phyloP scores from a whole-genome alignment of 2,797 vertebrate species.

The Fundulus diaphanus region DNA sequence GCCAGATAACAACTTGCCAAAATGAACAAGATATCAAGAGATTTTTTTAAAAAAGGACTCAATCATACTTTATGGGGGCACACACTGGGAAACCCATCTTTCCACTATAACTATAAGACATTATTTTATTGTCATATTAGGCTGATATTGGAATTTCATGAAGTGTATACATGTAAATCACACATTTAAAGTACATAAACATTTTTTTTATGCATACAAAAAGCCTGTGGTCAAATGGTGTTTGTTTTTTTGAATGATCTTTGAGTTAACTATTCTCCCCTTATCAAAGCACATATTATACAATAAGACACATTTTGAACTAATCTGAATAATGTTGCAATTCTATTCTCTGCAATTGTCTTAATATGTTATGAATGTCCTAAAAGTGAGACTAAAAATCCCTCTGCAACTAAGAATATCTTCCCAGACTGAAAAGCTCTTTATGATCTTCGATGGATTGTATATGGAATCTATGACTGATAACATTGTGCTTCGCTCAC shows the following conservation, averaged over 20 bases:
- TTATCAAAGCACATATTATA: not conserved
- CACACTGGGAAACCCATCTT: conserved; percentile 36
- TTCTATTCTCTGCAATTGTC: conserved; percentile 44
- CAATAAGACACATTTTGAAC: not conserved
- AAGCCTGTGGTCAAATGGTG: not conserved
- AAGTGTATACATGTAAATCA: conserved; percentile 22
- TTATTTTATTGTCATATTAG: conserved; percentile 24
- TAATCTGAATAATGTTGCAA: not conserved
- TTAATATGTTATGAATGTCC: conserved; percentile 61
- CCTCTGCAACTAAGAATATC: conserved; percentile 38
- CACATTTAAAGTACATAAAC: conserved; percentile 11
- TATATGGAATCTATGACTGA: conserved; percentile 58
- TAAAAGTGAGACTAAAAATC: conserved; percentile 44
- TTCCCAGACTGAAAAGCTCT: conserved; percentile 21
- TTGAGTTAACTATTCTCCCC: not conserved
- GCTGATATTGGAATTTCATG: conserved; percentile 23
- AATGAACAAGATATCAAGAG: conserved; percentile 60
- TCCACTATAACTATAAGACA: conserved; percentile 34
- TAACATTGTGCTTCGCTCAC: conserved; percentile 55
- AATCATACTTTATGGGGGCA: conserved; percentile 35
- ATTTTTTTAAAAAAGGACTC: conserved; percentile 37
- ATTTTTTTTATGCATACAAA: conserved; percentile 20
- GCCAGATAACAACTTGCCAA: conserved; percentile 52
- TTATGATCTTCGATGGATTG: conserved; percentile 50
- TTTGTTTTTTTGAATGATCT: conserved; percentile 28